These are phyloP conservation scores for Semibalanus balanoides DNA, from an alignment of 1,140 invertebrate genomes.

Conservation along the genomic window DNA sequence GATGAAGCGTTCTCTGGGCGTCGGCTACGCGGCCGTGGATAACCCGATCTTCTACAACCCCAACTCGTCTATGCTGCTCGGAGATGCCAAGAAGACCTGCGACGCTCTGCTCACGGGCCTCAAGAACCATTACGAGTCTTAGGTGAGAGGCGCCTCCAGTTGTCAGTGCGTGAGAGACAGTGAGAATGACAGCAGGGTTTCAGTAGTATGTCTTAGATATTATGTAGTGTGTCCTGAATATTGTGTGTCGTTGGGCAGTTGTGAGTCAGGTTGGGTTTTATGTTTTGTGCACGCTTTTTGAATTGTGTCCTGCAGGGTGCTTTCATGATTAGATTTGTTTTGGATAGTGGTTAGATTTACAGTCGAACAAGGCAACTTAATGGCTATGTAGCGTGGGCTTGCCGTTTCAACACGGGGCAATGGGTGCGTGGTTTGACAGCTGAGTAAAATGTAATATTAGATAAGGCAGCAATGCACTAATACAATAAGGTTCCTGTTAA, in stretches of 20 bases:
- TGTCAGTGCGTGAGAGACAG: not conserved
- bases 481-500: too few relatives aligned
- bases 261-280: too few relatives aligned
- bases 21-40: constrained; percentile 73
- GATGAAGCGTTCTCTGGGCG: constrained; percentile 78
- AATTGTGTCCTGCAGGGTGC: not conserved
- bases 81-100: constrained; percentile 84
- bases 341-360: not conserved
- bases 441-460: too few relatives aligned
- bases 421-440: too few relatives aligned
- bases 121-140: constrained; percentile 34
- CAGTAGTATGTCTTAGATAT: not conserved
- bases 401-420: too few relatives aligned
- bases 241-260: constrained; percentile 1
- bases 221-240: not conserved
- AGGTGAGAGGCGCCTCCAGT: constrained; percentile 2
- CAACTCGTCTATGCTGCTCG: constrained; percentile 76
- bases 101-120: constrained; percentile 57
- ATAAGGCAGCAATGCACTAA: too few relatives aligned
- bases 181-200: not conserved
- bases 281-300: too few relatives aligned
- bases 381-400: too few relatives aligned
- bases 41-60: constrained; percentile 86
- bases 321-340: not conserved
- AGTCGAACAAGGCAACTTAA: too few relatives aligned